Percentiles rank a stretch among this genome's conserved stretches.
Conservation (phyloP, 2,888 invertebrate species). For the Leptinotarsa peninsularis region DNA sequence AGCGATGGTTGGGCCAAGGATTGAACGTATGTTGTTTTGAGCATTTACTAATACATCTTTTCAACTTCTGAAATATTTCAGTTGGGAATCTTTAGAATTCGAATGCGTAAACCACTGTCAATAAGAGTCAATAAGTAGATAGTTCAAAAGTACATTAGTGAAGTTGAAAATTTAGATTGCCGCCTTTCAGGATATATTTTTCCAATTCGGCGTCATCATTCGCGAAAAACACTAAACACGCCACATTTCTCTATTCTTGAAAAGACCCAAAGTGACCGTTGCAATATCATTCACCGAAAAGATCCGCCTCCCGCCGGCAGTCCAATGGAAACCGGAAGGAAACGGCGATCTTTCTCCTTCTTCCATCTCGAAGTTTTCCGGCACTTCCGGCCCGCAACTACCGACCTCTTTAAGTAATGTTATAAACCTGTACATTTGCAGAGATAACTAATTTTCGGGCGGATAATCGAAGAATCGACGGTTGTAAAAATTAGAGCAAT, state of each 20-base stretch:
- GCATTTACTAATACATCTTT: too few relatives aligned
- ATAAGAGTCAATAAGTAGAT: neutral
- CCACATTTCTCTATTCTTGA: slow-evolving; percentile 27
- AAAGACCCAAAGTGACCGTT: slow-evolving; percentile 37
- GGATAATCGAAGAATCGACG: slow-evolving; percentile 37
- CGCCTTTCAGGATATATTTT: slow-evolving; percentile 9
- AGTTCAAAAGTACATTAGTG: neutral
- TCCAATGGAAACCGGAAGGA: slow-evolving; percentile 59
- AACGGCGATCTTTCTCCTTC: slow-evolving; percentile 58
- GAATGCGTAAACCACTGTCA: too few relatives aligned
- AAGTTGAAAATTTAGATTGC: neutral
- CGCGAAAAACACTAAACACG: slow-evolving; percentile 21
- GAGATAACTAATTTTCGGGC: slow-evolving; percentile 40
- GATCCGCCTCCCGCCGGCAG: slow-evolving; percentile 43
- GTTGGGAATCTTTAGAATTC: too few relatives aligned
- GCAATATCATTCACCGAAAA: slow-evolving; percentile 30
- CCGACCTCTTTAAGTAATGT: slow-evolving; percentile 55
- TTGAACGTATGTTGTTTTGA: too few relatives aligned
- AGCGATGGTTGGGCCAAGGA: too few relatives aligned
- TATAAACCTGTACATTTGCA: slow-evolving; percentile 51
- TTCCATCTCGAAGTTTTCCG: slow-evolving; percentile 51
- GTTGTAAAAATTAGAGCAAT: slow-evolving; percentile 31
- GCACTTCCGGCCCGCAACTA: slow-evolving; percentile 52
- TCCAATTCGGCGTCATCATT: slow-evolving; percentile 14
- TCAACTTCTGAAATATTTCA: too few relatives aligned